Evolutionary conservation across 2,888 invertebrate genomes (phyloP), one percentile per base, ranked within the genome.

Genomic region (Pilophorus perplexus): DNA sequence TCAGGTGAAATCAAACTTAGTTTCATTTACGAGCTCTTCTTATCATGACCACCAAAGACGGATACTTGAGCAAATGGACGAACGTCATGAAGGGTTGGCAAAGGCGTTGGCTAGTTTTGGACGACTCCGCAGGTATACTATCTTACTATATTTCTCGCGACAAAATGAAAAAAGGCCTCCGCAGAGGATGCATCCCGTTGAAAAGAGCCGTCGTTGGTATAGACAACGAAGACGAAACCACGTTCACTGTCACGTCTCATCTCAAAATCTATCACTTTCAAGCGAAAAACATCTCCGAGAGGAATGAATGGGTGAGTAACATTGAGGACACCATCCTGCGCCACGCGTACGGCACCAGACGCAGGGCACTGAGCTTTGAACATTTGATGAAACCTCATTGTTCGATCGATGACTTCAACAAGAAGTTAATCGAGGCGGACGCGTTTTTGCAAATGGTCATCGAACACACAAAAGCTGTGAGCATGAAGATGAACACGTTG

Each of bases 221-320:
- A 73, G 98, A 99, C 76, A 96, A 97, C 77, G 97, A 97, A 78
- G 97, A 98, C 78, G 98, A 99, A 79, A 94, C 96, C 75, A 97
- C 97, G 3, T 99, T 99, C 80, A 99, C 98, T 54, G 94, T 99
- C 75, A 97, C 96, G 3, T 97, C 97, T 55, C 99, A 99, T 79
- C 93, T 96, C 74, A 99, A 99, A 80, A 96, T 96, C 12, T 99
- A 99, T 80, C 99, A 99, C 79, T 96, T 99, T 78, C 98, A 99
- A 84, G 97, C 98, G 18, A 84, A 93, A 72, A 94, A 97, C 78
- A 88, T 89, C 12, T 90, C 91, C 64, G 98, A 99, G 77, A 83
- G 98, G 59, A 97, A 98, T 77, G 86, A 89, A 72, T 99, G 99
- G 99, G 92, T 99, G 66, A 85, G 91, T 40, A 91, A 93, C 42